Base-by-base conservation (phyloP, 2,113 vertebrate species). In the Hirundichthys speculiger region DNA sequence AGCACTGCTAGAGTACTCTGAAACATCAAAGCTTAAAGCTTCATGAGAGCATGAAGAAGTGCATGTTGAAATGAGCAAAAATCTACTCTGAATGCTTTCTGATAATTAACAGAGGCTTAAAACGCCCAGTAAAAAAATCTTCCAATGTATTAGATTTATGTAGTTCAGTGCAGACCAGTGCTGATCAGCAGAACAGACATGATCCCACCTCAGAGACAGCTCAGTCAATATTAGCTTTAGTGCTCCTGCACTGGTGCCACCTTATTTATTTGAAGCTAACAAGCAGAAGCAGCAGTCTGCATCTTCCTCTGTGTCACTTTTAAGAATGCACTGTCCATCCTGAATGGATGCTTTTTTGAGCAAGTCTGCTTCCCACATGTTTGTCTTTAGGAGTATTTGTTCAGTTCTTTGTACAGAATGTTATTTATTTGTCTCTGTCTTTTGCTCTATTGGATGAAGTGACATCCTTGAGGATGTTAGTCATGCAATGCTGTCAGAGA, bases 181-280 rank as follows among this genome's bases (percentile, higher is more conserved):
- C 4, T 5, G 4, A 68, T 9, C 18, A 52, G 69, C 51, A 52
- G 62, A 41, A 39, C 34, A 56, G 53, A 55, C 40, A 24, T 63
- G 41, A 57, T 51, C 48, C 61, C 39, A 46, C 49, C 50, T 55
- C 58, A 61, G 40, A 46, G 11, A 6, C 46, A 5, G 73, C 75
- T 69, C 50, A 73, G 71, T 2, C 20, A 48, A 34, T 40, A 53
- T 73, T 66, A 67, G 78, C 80, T 73, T 76, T 72, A 69, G 51
- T 6, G 50, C 63, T 77, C 27, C 14, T 19, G 61, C 65, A 54
- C 80, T 70, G 50, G 72, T 83, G 83, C 87, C 85, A 89, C 81
- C 73, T 83, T 83, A 81, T 71, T 71, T 71, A 52, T 70, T 27
- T 58, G 54, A 71, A 42, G 61, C 54, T 52, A 62, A 55, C 30